A percentile compares a stretch with the other conserved stretches of the same genome.
These are phyloP conservation scores for Hippocampus comes DNA, from an alignment of 2,113 vertebrate species.

Conservation along the genomic window DNA sequence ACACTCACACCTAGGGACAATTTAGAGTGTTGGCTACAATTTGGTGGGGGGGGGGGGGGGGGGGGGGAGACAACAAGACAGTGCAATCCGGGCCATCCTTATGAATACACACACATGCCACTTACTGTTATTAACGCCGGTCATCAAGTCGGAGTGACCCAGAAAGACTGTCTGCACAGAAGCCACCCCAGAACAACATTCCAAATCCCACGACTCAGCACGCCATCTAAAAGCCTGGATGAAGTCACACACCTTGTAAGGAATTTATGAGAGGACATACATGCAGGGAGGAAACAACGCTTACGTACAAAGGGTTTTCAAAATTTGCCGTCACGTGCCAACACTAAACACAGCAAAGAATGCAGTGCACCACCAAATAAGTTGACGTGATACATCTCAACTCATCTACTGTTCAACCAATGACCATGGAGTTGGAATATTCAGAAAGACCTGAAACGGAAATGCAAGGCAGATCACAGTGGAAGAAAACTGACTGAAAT, in stretches of 20 bases:
- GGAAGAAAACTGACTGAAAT: too few species aligned
- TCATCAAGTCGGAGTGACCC: slow-evolving; percentile 66
- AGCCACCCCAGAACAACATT: slow-evolving; percentile 37
- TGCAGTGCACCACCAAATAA: too few species aligned
- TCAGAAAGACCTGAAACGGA: too few species aligned
- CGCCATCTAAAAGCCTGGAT: slow-evolving; percentile 51
- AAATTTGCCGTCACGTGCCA: background rate
- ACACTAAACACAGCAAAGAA: background rate
- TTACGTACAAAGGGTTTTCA: slow-evolving; percentile 1
- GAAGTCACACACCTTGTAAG: slow-evolving; percentile 40
- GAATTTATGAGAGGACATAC: slow-evolving; percentile 12
- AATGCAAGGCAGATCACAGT: too few species aligned
- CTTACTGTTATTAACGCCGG: slow-evolving; percentile 54
- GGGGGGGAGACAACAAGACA: slow-evolving; percentile 44
- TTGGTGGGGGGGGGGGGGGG: background rate
- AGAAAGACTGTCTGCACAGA: slow-evolving; percentile 64
- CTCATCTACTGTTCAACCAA: too few species aligned
- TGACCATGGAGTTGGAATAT: too few species aligned
- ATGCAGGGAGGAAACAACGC: slow-evolving; percentile 14
- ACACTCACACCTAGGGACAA: too few species aligned
- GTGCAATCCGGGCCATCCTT: slow-evolving; percentile 47
- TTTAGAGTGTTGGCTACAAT: background rate
- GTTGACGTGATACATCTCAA: too few species aligned
- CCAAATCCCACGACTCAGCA: slow-evolving; percentile 35
- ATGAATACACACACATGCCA: slow-evolving; percentile 30